phyloP scores from a whole-genome alignment of 1,140 invertebrate genomes.

The Panonychus citri region DNA sequence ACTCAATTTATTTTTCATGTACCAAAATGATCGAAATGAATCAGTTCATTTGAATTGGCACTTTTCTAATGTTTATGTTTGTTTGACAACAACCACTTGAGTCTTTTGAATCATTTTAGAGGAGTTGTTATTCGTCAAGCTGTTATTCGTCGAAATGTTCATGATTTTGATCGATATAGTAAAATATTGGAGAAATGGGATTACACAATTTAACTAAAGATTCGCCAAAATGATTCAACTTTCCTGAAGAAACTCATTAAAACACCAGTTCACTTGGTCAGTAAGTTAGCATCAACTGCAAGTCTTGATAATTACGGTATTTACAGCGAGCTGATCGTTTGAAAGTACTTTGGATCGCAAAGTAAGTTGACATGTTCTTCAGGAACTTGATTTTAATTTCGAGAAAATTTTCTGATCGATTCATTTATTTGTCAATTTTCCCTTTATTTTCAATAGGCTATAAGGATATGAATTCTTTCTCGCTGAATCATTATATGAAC shows the following conservation, averaged over 20 bases:
- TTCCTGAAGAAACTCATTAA: too few relatives aligned
- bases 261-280: slow-evolving; percentile 50
- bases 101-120: too few relatives aligned
- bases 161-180: slow-evolving; percentile 31
- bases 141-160: slow-evolving; percentile 19
- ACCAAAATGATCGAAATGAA: too few relatives aligned
- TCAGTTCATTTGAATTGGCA: too few relatives aligned
- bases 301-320: slow-evolving; percentile 49
- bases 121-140: slow-evolving; percentile 85
- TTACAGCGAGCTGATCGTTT: slow-evolving; percentile 32
- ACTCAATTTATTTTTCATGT: too few relatives aligned
- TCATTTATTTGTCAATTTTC: too few relatives aligned
- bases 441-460: too few relatives aligned
- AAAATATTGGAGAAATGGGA: slow-evolving; percentile 82
- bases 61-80: too few relatives aligned
- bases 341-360: slow-evolving; percentile 45
- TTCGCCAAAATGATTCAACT: slow-evolving; percentile 49
- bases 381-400: slow-evolving; percentile 19
- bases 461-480: too few relatives aligned
- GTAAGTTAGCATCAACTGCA: slow-evolving; percentile 43
- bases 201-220: slow-evolving; percentile 55
- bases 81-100: too few relatives aligned
- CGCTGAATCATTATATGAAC: too few relatives aligned
- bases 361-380: slow-evolving; percentile 26
- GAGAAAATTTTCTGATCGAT: too few relatives aligned